Conservation (phyloP, 2,113 vertebrate species). For the Anhinga rufa region DNA sequence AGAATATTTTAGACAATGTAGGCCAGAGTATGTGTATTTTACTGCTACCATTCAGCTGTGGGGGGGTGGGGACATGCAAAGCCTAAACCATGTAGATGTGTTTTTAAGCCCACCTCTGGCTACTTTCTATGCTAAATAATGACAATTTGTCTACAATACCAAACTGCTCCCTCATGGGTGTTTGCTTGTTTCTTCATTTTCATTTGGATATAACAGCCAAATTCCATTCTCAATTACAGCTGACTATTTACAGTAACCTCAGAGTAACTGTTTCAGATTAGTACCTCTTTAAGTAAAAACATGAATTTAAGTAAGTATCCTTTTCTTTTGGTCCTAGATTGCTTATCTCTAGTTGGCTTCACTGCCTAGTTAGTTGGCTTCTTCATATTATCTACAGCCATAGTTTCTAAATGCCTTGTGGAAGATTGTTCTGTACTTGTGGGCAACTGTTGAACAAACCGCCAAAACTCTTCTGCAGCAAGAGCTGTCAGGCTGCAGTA, state of each 20-base stretch:
- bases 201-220: background rate
- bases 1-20: background rate
- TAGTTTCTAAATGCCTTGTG: background rate
- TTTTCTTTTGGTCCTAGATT: background rate
- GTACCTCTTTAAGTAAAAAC: background rate
- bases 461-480: background rate
- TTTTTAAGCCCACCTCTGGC: background rate
- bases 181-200: background rate
- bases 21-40: background rate
- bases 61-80: background rate
- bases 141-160: background rate
- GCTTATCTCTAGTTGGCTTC: background rate
- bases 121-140: background rate
- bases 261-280: background rate
- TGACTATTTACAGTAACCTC: background rate
- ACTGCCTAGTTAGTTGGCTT: background rate
- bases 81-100: background rate
- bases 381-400: background rate
- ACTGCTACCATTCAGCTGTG: too few relatives aligned
- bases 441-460: background rate
- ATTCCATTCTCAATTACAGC: background rate
- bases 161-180: background rate
- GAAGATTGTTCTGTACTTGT: background rate
- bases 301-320: background rate
- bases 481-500: background rate